Base-by-base conservation (phyloP, 2,113 vertebrate genomes). In the Cnemophilus loriae region DNA sequence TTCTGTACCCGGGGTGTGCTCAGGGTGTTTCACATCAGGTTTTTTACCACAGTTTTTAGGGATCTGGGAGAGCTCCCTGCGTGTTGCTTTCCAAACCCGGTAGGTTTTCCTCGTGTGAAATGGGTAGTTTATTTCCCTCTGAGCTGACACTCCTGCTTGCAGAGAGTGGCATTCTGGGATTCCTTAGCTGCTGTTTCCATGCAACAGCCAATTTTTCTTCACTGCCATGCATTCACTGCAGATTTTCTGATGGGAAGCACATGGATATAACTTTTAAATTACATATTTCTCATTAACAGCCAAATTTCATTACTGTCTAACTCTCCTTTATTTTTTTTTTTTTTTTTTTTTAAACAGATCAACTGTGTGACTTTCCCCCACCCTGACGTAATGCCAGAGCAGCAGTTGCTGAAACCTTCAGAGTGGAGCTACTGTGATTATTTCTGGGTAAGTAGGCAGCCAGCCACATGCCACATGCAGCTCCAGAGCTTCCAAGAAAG, bases 371-470 rank as follows among this genome's bases (percentile, higher is more conserved):
- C 99, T 16, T 99, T 99, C 87, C 99, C 99, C 15, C 98, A 99
- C 44, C 98, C 98, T 28, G 98, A 98, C 28, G 97, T 98, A 59
- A 98, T 99, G 98, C 97, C 98, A 1, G 99, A 99, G 88, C 99
- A 99, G 94, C 99, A 99, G 97, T 98, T 99, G 89, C 98, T 99
- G 93, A 99, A 99, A 78, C 99, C 99, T 16, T 97, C 97, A 0
- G 99, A 99, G 89, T 99, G 99, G 99, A 99, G 99, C 98, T 99
- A 99, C 98, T 99, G 99, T 33, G 99, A 99, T 98, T 99, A 99
- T 97, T 99, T 99, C 96, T 99, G 99, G 99, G 99, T 99, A 98
- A 98, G 98, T 82, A 64, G 93, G 89, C 96, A 96, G 90, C 69
- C 77, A 93, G 90, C 95, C 91, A 96, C 91, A 94, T 97, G 94